phyloP scores from a whole-genome alignment of 2,888 invertebrate species.

The Charanyca ferruginea region DNA sequence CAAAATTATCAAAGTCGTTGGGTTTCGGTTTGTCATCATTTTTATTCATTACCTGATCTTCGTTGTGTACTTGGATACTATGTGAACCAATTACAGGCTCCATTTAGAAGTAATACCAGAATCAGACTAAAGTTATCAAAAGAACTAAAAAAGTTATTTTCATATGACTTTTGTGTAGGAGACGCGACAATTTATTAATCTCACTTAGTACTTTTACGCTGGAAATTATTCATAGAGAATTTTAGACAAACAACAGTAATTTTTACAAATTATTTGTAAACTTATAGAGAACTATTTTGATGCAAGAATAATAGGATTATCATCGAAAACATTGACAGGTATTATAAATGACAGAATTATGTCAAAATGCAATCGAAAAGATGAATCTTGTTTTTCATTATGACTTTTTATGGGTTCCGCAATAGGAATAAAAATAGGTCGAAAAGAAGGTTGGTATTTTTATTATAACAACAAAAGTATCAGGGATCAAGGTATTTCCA shows the following conservation, averaged over 20 bases:
- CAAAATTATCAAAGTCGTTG: slow-evolving; percentile 14
- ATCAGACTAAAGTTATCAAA: neutral
- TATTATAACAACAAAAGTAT: too few relatives aligned
- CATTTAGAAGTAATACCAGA: neutral
- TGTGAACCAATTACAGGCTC: too few relatives aligned
- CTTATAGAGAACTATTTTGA: neutral
- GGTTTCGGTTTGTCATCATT: neutral
- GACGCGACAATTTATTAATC: neutral
- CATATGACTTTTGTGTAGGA: neutral
- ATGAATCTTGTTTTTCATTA: neutral
- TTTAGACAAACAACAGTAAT: too few relatives aligned
- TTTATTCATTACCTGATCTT: neutral
- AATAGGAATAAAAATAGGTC: neutral
- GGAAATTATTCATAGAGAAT: too few relatives aligned
- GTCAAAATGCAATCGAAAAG: slow-evolving; percentile 9
- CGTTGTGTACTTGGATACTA: neutral
- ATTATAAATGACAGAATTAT: neutral
- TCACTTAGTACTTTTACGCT: too few relatives aligned
- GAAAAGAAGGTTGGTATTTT: neutral
- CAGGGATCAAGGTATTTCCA: too few relatives aligned
- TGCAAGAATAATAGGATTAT: neutral
- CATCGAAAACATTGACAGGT: neutral
- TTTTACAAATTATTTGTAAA: neutral
- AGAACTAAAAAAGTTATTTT: neutral
- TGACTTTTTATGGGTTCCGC: neutral